A percentile compares a stretch with the other conserved stretches of the same genome.
These are phyloP conservation scores for Phymorhynchus buccinoides DNA, from an alignment of 1,140 invertebrate species.

Conservation along the genomic window DNA sequence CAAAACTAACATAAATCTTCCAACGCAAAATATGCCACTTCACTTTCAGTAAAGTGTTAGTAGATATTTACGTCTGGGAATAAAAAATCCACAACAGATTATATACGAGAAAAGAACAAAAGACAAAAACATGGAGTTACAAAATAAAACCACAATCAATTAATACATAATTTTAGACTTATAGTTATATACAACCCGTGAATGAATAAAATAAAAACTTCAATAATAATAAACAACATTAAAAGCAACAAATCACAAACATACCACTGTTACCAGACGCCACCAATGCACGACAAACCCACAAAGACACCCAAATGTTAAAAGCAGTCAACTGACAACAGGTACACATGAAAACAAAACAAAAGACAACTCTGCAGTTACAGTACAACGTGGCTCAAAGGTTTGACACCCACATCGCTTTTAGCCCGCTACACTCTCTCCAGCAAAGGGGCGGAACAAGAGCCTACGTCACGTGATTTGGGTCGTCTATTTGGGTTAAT, in stretches of 20 bases:
- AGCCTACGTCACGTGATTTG: too few species aligned
- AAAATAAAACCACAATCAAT: too few species aligned
- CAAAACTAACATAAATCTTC: too few species aligned
- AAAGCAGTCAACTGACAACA: not conserved
- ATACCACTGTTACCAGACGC: not conserved
- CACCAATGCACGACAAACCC: not conserved
- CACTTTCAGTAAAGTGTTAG: too few species aligned
- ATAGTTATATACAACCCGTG: not conserved
- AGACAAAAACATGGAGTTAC: not conserved
- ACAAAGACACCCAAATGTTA: not conserved
- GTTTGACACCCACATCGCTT: conserved; percentile 12
- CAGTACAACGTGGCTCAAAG: not conserved
- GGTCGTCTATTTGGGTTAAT: too few species aligned
- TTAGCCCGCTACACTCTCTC: not conserved
- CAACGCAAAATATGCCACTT: too few species aligned
- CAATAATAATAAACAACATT: not conserved
- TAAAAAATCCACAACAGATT: too few species aligned
- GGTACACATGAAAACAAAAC: not conserved
- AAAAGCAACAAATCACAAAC: not conserved
- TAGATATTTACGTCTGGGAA: too few species aligned
- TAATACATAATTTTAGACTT: too few species aligned
- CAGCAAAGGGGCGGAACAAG: not conserved
- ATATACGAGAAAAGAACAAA: not conserved
- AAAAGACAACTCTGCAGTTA: conserved; percentile 14
- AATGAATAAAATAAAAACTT: conserved; percentile 11